phyloP scores from a whole-genome alignment of 2,888 invertebrate genomes.

The Brachyptera putata region DNA sequence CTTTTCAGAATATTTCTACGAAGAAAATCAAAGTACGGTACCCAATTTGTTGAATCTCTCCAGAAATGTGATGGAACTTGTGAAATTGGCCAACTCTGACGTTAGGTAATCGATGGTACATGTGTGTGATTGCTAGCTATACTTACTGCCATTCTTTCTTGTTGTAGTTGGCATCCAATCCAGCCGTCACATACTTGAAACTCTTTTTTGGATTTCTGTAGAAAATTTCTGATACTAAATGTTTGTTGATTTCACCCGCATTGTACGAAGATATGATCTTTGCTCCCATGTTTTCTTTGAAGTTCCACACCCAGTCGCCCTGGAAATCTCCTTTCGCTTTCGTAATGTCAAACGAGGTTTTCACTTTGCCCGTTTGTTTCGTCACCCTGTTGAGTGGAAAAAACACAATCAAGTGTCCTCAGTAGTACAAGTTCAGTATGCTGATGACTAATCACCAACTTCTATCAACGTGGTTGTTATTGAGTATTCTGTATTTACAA shows the following conservation, averaged over 20 bases:
- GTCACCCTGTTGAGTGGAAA: conserved; percentile 32
- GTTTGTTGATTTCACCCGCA: conserved; percentile 43
- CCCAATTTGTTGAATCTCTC: no score
- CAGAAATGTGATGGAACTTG: no score
- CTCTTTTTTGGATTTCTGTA: conserved; percentile 53
- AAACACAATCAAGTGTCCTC: neutral
- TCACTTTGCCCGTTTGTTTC: conserved; percentile 38
- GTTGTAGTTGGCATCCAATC: conserved; percentile 55
- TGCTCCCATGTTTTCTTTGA: conserved; percentile 51
- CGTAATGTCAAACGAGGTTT: conserved; percentile 46
- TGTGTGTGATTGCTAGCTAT: no score
- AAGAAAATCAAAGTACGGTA: no score
- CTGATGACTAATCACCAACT: no score
- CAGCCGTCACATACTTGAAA: conserved; percentile 49
- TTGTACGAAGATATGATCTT: conserved; percentile 47
- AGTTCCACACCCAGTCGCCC: conserved; percentile 51
- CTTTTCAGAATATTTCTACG: no score
- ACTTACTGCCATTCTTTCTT: conserved; percentile 48
- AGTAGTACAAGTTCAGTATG: neutral
- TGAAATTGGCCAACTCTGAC: no score
- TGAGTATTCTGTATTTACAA: no score
- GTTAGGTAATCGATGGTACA: no score
- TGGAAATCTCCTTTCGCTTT: conserved; percentile 47
- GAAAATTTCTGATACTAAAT: conserved; percentile 47
- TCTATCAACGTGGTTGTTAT: no score